A percentile compares a stretch with the other conserved stretches of the same genome.
Evolutionary conservation across 2,797 vertebrate genomes (phyloP).

Genomic region (Alcedo atthis): DNA sequence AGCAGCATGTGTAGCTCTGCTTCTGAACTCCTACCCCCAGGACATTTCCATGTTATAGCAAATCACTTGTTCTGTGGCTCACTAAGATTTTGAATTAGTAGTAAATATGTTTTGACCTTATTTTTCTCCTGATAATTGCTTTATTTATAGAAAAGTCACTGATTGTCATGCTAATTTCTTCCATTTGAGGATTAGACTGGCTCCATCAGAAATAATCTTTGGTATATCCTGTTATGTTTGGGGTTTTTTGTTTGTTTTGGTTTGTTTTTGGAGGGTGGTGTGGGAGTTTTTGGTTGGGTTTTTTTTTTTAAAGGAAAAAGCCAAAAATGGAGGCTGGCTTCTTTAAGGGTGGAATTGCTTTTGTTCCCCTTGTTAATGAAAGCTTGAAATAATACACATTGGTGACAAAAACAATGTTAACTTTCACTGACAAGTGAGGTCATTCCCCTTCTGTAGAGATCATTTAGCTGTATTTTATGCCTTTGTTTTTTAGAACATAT

Average conservation of each 20-base stretch:
- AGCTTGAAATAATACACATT: neutral
- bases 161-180: constrained; percentile 32
- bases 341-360: constrained; percentile 30
- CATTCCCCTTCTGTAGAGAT: neutral
- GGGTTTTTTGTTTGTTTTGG: too few relatives aligned
- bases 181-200: neutral
- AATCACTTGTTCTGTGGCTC: constrained; percentile 41
- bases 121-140: constrained; percentile 56
- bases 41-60: constrained; percentile 51
- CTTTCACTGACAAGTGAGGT: constrained; percentile 3
- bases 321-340: neutral
- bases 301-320: neutral
- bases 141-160: constrained; percentile 50
- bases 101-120: constrained; percentile 66
- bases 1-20: neutral
- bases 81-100: constrained; percentile 61
- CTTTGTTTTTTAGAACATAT: neutral
- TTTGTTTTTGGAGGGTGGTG: too few relatives aligned
- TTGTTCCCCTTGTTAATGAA: neutral
- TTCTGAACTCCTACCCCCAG: constrained; percentile 35
- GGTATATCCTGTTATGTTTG: neutral
- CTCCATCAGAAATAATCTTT: neutral
- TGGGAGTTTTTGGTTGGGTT: too few relatives aligned
- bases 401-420: neutral
- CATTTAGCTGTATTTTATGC: neutral